Base-by-base conservation (phyloP, 2,113 vertebrate species). In the Vulpes ferrilata region DNA sequence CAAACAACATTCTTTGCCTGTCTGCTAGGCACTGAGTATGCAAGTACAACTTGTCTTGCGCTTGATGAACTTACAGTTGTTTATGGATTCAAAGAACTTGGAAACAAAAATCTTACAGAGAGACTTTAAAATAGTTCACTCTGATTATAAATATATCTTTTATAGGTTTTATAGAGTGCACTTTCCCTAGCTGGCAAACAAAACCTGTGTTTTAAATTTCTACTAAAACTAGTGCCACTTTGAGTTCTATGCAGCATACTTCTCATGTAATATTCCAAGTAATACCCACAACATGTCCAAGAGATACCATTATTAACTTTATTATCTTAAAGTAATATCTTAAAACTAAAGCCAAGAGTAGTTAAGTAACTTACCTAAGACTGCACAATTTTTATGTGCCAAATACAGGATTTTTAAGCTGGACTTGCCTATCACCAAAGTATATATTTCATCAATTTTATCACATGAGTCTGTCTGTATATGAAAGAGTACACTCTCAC, bases 1-100 rank as follows among this genome's bases (percentile, higher is more conserved):
- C 60, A 93, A 78, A 82, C 25, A 65, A 35, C 51, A 32, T 55
- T 93, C 16, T 30, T 8, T 88, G 55, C 78, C 38, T 32, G 2
- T 71, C 7, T 88, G 30, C 11, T 27, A 48, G 59, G 43, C 10
- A 53, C 1, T 74, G 60, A 88, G 11, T 30, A 82, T 38, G 7
- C 20, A 30, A 96, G 23, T 25, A 64, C 13, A 84, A 38, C 22
- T 74, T 67, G 51, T 2, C 7, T 80, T 81, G 25, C 0, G 60
- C 12, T 22, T 55, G 53, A 22, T 38, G 35, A 73, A 74, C 12
- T 93, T 79, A 69, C 1, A 74, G 16, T 74, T 82, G 13, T 81
- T 86, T 73, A 90, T 19, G 17, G 87, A 76, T 78, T 85, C 79
- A 78, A 88, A 82, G 51, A 88, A 60, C 60, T 43, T 84, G 64